Conservation (phyloP, 2,113 vertebrate species). For the Dromas ardeola region DNA sequence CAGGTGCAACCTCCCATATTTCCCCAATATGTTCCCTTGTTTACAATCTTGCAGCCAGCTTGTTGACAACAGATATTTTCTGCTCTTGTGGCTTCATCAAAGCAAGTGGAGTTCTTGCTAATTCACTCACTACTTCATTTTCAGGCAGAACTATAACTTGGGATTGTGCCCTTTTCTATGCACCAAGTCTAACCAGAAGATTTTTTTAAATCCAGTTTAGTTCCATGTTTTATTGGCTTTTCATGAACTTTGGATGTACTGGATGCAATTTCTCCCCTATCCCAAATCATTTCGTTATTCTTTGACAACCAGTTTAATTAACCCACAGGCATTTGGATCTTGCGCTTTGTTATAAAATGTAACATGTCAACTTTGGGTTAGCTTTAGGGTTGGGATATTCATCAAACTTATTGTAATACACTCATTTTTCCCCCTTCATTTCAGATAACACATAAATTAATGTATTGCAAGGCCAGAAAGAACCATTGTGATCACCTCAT, state of each 20-base stretch:
- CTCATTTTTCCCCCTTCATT: neutral
- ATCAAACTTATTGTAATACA: neutral
- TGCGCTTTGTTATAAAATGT: neutral
- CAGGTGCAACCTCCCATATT: neutral
- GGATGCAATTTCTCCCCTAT: neutral
- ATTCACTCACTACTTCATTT: neutral
- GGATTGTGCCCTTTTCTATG: neutral
- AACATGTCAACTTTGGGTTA: neutral
- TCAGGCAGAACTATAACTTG: neutral
- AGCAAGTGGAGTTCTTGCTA: neutral
- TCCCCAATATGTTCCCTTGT: neutral
- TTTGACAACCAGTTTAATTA: slow-evolving; percentile 37
- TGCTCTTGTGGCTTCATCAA: neutral
- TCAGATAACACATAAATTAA: slow-evolving; percentile 18
- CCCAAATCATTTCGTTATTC: slow-evolving; percentile 18
- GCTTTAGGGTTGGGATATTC: neutral
- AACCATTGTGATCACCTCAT: neutral
- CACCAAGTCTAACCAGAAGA: neutral
- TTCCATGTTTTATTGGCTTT: neutral
- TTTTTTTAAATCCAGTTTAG: neutral
- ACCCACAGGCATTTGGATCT: neutral
- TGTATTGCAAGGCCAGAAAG: neutral
- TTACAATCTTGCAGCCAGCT: neutral
- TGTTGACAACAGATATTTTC: neutral
- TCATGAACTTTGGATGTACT: neutral